Evolutionary conservation across 2,113 vertebrate genomes (phyloP).

Genomic region (Aramus guarauna): DNA sequence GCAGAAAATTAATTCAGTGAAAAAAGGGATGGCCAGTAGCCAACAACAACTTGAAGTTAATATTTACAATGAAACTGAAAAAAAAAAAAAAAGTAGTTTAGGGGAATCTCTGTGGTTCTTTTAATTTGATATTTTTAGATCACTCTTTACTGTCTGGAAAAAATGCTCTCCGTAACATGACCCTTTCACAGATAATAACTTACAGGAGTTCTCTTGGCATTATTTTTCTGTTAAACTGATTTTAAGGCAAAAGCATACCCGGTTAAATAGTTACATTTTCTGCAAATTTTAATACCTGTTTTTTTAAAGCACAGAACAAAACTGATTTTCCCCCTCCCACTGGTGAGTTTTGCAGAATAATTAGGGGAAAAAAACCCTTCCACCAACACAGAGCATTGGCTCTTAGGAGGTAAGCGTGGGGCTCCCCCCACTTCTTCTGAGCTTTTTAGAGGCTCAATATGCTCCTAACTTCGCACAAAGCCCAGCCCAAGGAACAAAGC

Average conservation of each 20-base stretch:
- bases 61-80: neutral
- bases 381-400: neutral
- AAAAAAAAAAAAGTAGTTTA: neutral
- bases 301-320: neutral
- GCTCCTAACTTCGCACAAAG: neutral
- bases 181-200: neutral
- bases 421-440: neutral
- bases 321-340: neutral
- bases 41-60: neutral
- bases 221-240: neutral
- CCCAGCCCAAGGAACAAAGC: neutral
- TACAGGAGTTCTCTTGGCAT: neutral
- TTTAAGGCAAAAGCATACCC: neutral
- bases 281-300: neutral
- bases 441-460: neutral
- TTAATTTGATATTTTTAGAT: neutral
- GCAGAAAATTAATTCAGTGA: neutral
- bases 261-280: neutral
- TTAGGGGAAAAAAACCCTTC: neutral
- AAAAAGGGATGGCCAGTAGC: neutral
- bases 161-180: neutral
- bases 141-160: neutral
- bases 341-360: neutral
- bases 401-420: neutral
- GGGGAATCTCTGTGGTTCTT: neutral